Evolutionary conservation across 2,113 vertebrate species (phyloP).

Genomic region (Scatophagus argus): DNA sequence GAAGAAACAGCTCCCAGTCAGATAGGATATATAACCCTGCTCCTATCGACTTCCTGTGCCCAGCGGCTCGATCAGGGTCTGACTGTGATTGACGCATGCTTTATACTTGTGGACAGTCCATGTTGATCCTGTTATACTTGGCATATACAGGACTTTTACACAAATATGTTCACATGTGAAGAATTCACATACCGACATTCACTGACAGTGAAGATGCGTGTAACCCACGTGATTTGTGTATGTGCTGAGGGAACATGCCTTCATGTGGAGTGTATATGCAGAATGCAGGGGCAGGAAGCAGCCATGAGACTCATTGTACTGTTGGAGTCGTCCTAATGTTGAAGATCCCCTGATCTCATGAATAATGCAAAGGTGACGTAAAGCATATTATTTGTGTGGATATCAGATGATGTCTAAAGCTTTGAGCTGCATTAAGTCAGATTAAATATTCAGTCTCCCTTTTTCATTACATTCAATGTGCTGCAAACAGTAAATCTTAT

Average conservation of each 20-base stretch:
- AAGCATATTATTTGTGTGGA: constrained; percentile 29
- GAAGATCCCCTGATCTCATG: constrained; percentile 31
- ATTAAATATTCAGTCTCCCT: constrained; percentile 2
- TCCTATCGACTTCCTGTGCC: constrained; percentile 11
- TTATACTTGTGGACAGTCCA: constrained; percentile 6
- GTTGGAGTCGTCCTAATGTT: background rate
- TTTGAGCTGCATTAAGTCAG: background rate
- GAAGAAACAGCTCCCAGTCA: background rate
- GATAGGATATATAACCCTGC: background rate
- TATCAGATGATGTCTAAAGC: constrained; percentile 15
- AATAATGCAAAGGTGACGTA: constrained; percentile 43
- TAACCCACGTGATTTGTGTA: constrained; percentile 2
- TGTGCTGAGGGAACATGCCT: background rate
- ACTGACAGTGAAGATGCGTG: background rate
- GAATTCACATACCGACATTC: constrained; percentile 15
- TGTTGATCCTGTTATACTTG: constrained; percentile 23
- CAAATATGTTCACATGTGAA: background rate
- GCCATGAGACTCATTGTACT: background rate
- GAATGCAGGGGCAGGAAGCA: background rate
- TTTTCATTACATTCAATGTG: constrained; percentile 14
- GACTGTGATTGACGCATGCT: constrained; percentile 34
- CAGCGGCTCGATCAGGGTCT: background rate
- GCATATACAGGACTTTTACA: background rate
- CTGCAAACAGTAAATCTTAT: background rate
- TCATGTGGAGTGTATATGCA: background rate